Evolutionary conservation across 2,888 invertebrate genomes (phyloP).

Genomic region (Tenthredo notha): DNA sequence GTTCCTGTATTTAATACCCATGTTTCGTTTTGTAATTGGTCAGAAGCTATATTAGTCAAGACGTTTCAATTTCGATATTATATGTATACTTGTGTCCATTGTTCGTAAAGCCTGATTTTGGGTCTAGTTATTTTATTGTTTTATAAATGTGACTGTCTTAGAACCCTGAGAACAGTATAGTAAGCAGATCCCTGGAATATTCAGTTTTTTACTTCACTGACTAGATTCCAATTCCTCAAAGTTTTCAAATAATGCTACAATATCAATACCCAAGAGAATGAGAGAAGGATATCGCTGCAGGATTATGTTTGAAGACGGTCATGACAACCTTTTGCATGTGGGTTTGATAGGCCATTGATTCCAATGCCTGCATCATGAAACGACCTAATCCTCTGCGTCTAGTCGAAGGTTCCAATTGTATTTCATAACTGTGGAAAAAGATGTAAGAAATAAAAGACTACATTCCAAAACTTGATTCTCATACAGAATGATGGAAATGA

Average conservation of each 20-base stretch:
- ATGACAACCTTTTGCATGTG: slow-evolving; percentile 90
- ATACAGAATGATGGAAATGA: slow-evolving; percentile 3
- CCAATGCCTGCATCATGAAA: slow-evolving; percentile 89
- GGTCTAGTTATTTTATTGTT: not conserved
- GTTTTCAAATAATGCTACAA: slow-evolving; percentile 6
- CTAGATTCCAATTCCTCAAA: not conserved
- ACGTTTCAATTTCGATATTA: not conserved
- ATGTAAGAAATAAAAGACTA: slow-evolving; percentile 51
- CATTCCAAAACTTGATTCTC: slow-evolving; percentile 11
- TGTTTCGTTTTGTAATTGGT: not conserved
- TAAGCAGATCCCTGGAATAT: not conserved
- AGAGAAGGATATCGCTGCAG: slow-evolving; percentile 87
- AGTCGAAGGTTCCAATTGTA: slow-evolving; percentile 87
- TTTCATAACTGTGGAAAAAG: slow-evolving; percentile 86
- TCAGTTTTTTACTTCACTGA: not conserved
- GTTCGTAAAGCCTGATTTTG: not conserved
- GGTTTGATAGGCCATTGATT: slow-evolving; percentile 86
- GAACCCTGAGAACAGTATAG: not conserved
- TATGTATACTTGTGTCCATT: not conserved
- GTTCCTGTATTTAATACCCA: slow-evolving; percentile 18
- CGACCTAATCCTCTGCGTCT: slow-evolving; percentile 91
- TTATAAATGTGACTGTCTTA: not conserved
- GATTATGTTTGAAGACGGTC: slow-evolving; percentile 91
- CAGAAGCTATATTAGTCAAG: not conserved
- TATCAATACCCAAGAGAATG: slow-evolving; percentile 84